Evolutionary conservation across 2,888 invertebrate species (phyloP).

Genomic region (Megalurothrips usitatus): DNA sequence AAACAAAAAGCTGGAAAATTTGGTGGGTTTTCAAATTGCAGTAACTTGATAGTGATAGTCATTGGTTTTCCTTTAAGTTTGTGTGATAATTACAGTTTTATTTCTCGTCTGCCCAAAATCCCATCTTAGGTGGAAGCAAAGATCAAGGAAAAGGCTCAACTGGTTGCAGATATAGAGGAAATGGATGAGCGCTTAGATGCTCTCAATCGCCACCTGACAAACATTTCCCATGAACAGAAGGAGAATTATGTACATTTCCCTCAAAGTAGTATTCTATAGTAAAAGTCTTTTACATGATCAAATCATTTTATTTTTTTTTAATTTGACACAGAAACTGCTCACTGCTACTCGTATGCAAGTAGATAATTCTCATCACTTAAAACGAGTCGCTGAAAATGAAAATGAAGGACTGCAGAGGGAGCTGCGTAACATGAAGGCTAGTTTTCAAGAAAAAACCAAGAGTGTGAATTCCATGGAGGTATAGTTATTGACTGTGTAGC

Average conservation of each 20-base stretch:
- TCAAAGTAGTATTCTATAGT: neutral
- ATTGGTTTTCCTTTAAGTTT: neutral
- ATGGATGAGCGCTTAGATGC: conserved; percentile 48
- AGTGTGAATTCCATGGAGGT: neutral
- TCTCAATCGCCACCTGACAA: conserved; percentile 51
- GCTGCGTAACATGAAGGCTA: conserved; percentile 48
- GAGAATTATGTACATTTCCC: conserved; percentile 50
- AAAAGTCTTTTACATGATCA: neutral
- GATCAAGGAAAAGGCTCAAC: conserved; percentile 49
- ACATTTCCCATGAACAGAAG: conserved; percentile 52
- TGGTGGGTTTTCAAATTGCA: conserved; percentile 44
- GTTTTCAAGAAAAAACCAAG: conserved; percentile 51
- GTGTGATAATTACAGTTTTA: neutral
- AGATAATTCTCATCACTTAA: conserved; percentile 48
- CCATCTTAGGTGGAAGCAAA: conserved; percentile 48
- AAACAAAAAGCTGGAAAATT: conserved; percentile 56
- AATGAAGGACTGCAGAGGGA: conserved; percentile 50
- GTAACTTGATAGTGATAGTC: neutral
- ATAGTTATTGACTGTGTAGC: neutral
- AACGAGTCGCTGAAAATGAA: conserved; percentile 48
- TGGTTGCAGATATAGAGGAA: conserved; percentile 48
- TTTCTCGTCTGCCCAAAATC: neutral
- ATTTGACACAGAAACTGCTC: neutral
- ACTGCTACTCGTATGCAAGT: conserved; percentile 44
- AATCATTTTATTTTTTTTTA: neutral